Conservation (phyloP, 2,113 vertebrate genomes). For the Peromyscus polionotus region DNA sequence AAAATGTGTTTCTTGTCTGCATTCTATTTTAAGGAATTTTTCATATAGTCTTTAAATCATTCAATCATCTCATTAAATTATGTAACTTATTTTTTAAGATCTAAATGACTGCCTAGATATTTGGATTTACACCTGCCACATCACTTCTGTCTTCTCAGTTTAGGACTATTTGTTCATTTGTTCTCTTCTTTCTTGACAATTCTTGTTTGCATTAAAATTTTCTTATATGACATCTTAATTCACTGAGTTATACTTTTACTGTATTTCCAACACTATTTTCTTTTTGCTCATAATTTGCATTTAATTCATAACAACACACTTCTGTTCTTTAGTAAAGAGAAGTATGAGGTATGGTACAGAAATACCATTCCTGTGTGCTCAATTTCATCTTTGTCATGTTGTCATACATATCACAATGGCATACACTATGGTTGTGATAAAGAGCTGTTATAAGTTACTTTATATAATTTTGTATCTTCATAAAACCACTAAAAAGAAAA, state of each 20-base stretch:
- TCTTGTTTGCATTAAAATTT: constrained; percentile 4
- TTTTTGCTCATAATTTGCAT: neutral
- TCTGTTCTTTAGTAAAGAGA: neutral
- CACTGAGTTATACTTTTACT: neutral
- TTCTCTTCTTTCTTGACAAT: neutral
- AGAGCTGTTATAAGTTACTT: neutral
- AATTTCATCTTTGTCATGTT: neutral
- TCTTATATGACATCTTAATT: neutral
- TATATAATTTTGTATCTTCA: neutral
- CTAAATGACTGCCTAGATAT: neutral
- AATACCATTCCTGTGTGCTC: neutral
- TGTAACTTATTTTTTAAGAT: neutral
- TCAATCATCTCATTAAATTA: neutral
- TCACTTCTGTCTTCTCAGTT: neutral
- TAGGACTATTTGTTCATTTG: neutral
- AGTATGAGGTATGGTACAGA: neutral
- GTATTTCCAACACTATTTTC: neutral
- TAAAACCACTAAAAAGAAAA: neutral
- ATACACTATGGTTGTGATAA: neutral
- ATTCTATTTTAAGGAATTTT: neutral
- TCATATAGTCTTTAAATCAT: neutral
- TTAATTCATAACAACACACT: neutral
- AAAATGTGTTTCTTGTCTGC: neutral
- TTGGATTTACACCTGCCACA: neutral
- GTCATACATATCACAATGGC: neutral